These are phyloP conservation scores for Acleris literana DNA, from an alignment of 2,888 invertebrate genomes.

Conservation along the genomic window DNA sequence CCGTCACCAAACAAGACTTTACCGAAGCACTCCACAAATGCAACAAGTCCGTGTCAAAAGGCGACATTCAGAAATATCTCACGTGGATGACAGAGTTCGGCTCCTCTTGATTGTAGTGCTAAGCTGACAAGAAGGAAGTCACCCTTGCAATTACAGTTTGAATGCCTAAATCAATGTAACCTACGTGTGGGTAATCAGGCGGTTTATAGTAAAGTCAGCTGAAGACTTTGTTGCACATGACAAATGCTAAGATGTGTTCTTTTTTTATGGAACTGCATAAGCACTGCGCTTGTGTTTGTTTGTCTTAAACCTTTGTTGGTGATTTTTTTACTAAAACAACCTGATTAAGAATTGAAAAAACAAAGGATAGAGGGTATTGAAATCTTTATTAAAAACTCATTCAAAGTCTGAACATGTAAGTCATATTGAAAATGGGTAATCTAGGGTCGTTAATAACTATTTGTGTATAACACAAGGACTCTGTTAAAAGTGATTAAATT, in stretches of 20 bases:
- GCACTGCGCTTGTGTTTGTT: too few relatives aligned
- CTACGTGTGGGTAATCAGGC: background rate
- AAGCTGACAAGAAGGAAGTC: conserved; percentile 25
- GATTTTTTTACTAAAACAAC: too few relatives aligned
- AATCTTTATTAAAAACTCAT: too few relatives aligned
- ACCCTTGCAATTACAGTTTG: conserved; percentile 9
- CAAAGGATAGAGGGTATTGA: too few relatives aligned
- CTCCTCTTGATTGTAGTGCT: conserved; percentile 87
- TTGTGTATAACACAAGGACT: conserved; percentile 28
- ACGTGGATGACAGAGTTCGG: conserved; percentile 99
- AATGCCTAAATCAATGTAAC: background rate
- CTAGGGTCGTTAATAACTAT: conserved; percentile 1
- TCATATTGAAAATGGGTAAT: conserved; percentile 1
- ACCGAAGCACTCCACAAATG: conserved; percentile 96
- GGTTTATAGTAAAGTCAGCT: too few relatives aligned
- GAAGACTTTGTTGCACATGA: too few relatives aligned
- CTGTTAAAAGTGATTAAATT: conserved; percentile 19
- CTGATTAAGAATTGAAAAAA: too few relatives aligned
- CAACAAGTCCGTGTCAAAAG: conserved; percentile 97
- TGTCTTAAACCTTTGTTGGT: too few relatives aligned
- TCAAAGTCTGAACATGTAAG: background rate
- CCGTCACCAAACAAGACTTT: conserved; percentile 96
- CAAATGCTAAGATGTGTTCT: too few relatives aligned
- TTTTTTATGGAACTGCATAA: too few relatives aligned
- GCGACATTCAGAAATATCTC: conserved; percentile 97